Evolutionary conservation across 1,140 invertebrate genomes (phyloP), one percentile per base, ranked within the genome.

Genomic region (Lutraria rhynchaena): DNA sequence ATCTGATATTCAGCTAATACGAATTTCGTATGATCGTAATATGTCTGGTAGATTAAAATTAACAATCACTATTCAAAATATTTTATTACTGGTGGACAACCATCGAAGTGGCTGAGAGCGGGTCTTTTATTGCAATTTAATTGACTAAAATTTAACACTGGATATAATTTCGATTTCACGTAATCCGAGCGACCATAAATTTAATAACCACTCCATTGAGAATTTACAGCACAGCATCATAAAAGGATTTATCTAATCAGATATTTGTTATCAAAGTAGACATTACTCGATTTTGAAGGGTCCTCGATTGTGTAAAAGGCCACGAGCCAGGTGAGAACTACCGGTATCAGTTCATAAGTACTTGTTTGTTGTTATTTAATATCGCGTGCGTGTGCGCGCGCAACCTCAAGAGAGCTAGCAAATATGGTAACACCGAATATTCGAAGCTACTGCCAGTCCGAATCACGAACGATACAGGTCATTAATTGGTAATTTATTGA

Each of bases 341-440:
- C 37, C 58, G 24, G 41, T 75, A 75, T 61, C 55, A 44, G 4
- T 57, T 61, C 29, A 49, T 75, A 75, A 75, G 73, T 61, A 60
- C 55, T 60, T 61, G 57, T 75, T 75, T 61, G 73, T 75, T 75
- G 73, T 75, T 75, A 75, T 75, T 75, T 75, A 75, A 75, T 75
- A 55, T 60, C 73, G 73, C 73, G 73, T 75, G 73, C 58, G 73
- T 46, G 57, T 75, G 73, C 73, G 73, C 70, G 70, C 73, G 55
- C 55, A 75, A 29, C 46, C 51, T 55, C 5, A 41, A 41, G 58
- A 75, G 73, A 44, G 57, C 58, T 44, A 49, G 73, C 57, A 75
- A 75, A 75, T 75, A 75, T 15, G 22, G 49, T 61, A 53, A 41
- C 58, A 49, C 55, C 35, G 3, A 19, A 41, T 22, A 53, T 75